Evolutionary conservation across 2,113 vertebrate genomes (phyloP), one percentile per base, ranked within the genome.

Genomic region (Pluvialis apricaria): DNA sequence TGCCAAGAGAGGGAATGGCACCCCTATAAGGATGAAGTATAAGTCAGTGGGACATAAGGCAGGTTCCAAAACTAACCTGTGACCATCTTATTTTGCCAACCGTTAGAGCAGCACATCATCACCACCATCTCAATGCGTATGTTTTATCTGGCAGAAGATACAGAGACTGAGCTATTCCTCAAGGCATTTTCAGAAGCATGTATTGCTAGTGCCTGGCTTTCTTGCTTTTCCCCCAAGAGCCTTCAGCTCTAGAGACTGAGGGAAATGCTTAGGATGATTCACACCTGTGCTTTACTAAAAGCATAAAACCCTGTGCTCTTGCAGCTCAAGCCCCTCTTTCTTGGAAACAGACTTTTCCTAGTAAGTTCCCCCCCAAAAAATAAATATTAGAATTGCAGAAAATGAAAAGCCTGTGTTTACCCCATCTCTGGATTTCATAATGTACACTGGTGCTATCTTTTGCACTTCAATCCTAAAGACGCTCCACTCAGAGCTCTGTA

Each of bases 11-110:
- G 38, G 24, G 34, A 88, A 76, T 0, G 0, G 18, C 44, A 64
- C 3, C 40, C 22, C 10, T 1, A 3, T 2, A 5, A 45, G 20
- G 25, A 15, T 40, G 22, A 69, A 81, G 9, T 31, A 0, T 21
- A 49, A 60, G 16, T 34, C 60, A 71, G n/a, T 21, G 14, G 28
- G 40, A 61, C 31, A n/a, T 8, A 57, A 82, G 18, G 29, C 8
- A 58, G 22, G 3, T 14, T 45, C 36, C 2, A 12, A 90, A 93
- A 72, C 65, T 47, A 69, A 13, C 51, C 52, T 17, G 15, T 51
- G 77, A 71, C 44, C 52, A 29, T 60, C 32, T 78, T 49, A 32
- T 21, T 70, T 79, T 75, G 42, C 70, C 73, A 82, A 11, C n/a
- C 5, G 9, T 42, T 55, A 47, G 20, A 71, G 42, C 7, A 61